Percentiles rank a stretch among this genome's conserved stretches.
phyloP scores from a whole-genome alignment of 2,797 vertebrate genomes.

The Momotus momota region DNA sequence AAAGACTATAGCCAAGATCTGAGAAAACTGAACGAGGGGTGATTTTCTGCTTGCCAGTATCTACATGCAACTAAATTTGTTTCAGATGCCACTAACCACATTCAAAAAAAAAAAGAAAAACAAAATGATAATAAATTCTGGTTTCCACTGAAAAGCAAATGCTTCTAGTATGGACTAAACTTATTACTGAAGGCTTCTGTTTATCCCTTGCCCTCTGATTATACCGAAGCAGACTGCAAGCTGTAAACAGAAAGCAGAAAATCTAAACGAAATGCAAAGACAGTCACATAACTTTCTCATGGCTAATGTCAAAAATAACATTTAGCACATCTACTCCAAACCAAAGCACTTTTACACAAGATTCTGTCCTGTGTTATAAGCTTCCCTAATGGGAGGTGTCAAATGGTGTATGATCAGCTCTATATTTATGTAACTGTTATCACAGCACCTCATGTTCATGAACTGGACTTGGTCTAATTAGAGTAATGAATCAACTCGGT shows the following conservation, averaged over 20 bases:
- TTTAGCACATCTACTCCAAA: constrained; percentile 13
- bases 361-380: not conserved
- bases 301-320: not conserved
- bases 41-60: not conserved
- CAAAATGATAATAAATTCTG: not conserved
- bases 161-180: not conserved
- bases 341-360: not conserved
- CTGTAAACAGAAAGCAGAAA: not conserved
- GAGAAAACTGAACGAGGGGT: not conserved
- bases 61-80: not conserved
- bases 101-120: not conserved
- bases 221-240: not conserved
- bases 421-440: not conserved
- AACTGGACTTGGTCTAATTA: not conserved
- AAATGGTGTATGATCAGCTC: not conserved
- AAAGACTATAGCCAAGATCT: not conserved
- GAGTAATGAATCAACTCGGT: not conserved
- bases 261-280: not conserved
- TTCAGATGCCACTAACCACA: not conserved
- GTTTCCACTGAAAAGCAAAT: not conserved
- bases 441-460: not conserved
- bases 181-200: not conserved
- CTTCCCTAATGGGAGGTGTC: not conserved
- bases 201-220: not conserved
- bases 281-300: not conserved